phyloP scores from a whole-genome alignment of 2,797 vertebrate species.

The Gymnoscopelus microlampas region DNA sequence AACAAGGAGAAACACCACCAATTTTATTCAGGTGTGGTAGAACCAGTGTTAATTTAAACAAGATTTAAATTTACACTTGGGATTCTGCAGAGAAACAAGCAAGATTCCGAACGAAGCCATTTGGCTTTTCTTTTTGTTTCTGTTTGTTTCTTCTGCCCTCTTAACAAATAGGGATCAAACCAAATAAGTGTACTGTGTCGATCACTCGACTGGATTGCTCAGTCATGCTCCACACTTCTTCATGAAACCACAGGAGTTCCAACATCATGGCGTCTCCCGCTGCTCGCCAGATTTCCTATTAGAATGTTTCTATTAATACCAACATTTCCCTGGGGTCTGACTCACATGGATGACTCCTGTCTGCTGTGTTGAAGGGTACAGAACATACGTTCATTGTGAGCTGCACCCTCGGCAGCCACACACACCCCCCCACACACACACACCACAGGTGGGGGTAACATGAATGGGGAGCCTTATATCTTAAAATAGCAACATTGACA shows the following conservation, averaged over 20 bases:
- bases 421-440: background rate
- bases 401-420: conserved; percentile 11
- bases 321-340: conserved; percentile 21
- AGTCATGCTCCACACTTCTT: background rate
- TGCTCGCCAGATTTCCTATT: conserved; percentile 23
- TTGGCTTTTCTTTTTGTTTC: too few relatives aligned
- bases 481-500: conserved; percentile 43
- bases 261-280: conserved; percentile 7
- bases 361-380: background rate
- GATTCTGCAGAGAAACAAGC: too few relatives aligned
- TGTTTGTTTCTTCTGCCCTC: too few relatives aligned
- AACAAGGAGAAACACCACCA: too few relatives aligned
- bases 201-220: background rate
- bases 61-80: too few relatives aligned
- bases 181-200: background rate
- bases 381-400: background rate
- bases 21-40: too few relatives aligned
- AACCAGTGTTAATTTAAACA: too few relatives aligned
- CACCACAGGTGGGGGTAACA: conserved; percentile 22
- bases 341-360: conserved; percentile 17
- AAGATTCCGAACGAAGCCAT: too few relatives aligned
- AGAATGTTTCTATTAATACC: conserved; percentile 47
- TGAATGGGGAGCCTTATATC: conserved; percentile 30
- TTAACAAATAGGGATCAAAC: too few relatives aligned
- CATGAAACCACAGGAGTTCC: conserved; percentile 18